These are phyloP conservation scores for Caligus rogercresseyi DNA, from an alignment of 1,140 invertebrate species.

Conservation along the genomic window DNA sequence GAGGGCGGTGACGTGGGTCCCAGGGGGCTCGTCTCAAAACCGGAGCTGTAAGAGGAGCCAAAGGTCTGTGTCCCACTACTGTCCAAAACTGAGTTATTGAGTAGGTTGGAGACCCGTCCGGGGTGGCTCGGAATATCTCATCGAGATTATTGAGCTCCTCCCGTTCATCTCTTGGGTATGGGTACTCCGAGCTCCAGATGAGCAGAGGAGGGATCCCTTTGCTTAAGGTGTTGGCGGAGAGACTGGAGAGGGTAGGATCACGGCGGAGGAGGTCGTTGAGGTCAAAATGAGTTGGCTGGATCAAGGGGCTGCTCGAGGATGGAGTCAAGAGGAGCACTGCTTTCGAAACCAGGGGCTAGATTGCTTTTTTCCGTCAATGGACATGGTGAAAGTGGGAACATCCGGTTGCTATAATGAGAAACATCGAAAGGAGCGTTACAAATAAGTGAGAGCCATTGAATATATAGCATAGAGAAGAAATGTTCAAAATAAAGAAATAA, in stretches of 20 bases:
- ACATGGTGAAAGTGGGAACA: background rate
- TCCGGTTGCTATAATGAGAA: background rate
- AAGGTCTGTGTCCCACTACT: background rate
- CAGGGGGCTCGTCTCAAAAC: background rate
- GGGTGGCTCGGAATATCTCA: background rate
- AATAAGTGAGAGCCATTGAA: too few species aligned
- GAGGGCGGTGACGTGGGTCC: background rate
- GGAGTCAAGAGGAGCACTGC: background rate
- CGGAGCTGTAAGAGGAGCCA: background rate
- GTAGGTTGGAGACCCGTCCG: background rate
- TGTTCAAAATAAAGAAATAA: too few species aligned
- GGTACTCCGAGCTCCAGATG: background rate
- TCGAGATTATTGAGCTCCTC: background rate
- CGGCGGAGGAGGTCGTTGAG: conserved; percentile 6
- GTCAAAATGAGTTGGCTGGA: background rate
- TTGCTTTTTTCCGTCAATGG: background rate
- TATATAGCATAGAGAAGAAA: too few species aligned
- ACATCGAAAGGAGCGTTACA: too few species aligned
- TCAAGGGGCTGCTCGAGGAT: conserved; percentile 8
- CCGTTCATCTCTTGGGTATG: background rate
- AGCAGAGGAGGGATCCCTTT: background rate
- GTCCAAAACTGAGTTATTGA: background rate
- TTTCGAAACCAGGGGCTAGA: background rate
- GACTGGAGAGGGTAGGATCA: conserved; percentile 6
- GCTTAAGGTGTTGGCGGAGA: background rate